Evolutionary conservation across 92 coral and sea anemone genomes (phyloP).

Genomic region (Virgularia gustaviana): DNA sequence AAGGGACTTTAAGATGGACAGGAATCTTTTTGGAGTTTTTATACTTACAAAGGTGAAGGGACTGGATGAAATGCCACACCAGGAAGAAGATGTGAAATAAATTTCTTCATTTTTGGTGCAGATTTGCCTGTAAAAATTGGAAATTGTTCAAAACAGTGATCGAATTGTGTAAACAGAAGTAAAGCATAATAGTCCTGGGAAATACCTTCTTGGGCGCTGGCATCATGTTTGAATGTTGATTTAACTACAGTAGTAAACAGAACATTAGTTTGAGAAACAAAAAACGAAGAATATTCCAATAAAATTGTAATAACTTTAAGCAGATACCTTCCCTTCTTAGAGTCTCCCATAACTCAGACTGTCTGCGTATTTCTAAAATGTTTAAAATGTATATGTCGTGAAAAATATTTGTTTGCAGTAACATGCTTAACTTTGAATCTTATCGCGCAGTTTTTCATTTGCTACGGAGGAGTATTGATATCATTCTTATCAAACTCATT

Average conservation of each 20-base stretch:
- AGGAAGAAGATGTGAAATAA: conserved; percentile 72
- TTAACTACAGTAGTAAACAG: not conserved
- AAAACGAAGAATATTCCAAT: not conserved
- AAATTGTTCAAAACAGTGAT: too few species aligned
- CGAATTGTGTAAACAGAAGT: not conserved
- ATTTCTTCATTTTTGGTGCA: conserved; percentile 70
- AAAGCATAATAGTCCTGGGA: not conserved
- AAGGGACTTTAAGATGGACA: too few species aligned
- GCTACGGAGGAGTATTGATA: too few species aligned
- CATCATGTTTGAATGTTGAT: not conserved
- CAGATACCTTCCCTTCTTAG: conserved; percentile 18
- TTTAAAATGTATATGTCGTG: not conserved
- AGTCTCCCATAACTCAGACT: conserved; percentile 31
- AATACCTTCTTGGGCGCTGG: not conserved
- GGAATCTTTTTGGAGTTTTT: not conserved
- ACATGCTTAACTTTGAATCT: too few species aligned
- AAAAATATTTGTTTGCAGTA: not conserved
- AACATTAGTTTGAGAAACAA: not conserved
- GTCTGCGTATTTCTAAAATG: conserved; percentile 6
- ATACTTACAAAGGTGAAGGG: conserved; percentile 87
- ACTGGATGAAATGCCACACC: conserved; percentile 77
- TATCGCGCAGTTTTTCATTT: too few species aligned
- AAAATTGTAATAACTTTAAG: not conserved
- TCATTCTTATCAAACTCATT: too few species aligned
- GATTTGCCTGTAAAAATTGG: conserved; percentile 19